These are phyloP conservation scores for Rhinoderma darwinii DNA, from an alignment of 2,113 vertebrate genomes.

Conservation along the genomic window DNA sequence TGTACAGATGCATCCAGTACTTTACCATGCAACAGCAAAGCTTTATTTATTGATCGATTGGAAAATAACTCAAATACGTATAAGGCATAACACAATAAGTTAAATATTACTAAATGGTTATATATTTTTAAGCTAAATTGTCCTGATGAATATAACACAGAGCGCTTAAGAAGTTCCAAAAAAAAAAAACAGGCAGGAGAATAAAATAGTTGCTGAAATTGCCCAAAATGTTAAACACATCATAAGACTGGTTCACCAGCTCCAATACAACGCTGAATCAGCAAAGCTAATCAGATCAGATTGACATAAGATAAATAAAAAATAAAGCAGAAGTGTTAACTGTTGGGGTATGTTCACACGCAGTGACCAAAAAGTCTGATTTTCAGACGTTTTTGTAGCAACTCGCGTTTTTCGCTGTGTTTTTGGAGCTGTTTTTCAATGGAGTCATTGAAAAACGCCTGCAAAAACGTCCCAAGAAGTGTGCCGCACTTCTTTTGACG, in stretches of 20 bases:
- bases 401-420: too few relatives aligned
- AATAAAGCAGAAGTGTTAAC: background rate
- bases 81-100: background rate
- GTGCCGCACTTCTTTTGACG: too few relatives aligned
- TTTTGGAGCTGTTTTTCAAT: too few relatives aligned
- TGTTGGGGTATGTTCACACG: too few relatives aligned
- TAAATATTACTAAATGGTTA: background rate
- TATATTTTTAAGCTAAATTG: background rate
- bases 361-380: too few relatives aligned
- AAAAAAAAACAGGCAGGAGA: background rate
- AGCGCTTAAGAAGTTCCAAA: background rate
- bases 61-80: background rate
- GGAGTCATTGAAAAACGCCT: too few relatives aligned
- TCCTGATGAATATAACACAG: background rate
- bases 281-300: background rate
- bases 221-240: constrained; percentile 9
- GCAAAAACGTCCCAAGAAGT: too few relatives aligned
- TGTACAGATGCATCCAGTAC: background rate
- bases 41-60: too few relatives aligned
- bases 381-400: too few relatives aligned
- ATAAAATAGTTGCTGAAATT: constrained; percentile 22
- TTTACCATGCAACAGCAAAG: background rate
- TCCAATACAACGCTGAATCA: background rate
- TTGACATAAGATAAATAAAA: background rate
- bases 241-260: background rate